Base-by-base conservation (phyloP, 1,140 invertebrate species). In the Laupala kohalensis region DNA sequence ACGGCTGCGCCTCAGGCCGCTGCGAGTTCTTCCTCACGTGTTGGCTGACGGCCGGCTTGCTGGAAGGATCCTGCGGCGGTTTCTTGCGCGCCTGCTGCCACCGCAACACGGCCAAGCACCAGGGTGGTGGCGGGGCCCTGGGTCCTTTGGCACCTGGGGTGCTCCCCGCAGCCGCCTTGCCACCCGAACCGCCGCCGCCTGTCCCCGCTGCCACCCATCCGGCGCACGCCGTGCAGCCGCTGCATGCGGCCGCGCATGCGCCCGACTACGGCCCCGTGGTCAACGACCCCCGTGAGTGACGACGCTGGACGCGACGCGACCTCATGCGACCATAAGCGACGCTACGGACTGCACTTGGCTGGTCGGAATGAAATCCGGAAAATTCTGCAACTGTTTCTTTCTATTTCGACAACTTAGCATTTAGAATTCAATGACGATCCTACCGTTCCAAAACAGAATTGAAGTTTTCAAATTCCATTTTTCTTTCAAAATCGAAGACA, bases 11-110 rank as follows among this genome's bases (percentile, higher is more conserved):
- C 76, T 86, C 90, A 76, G 90, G 91, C 75, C 91, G 87, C 75
- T 96, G 94, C 81, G 92, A 96, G 83, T 95, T 95, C 84, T 95
- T 95, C 84, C 84, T 96, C 75, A 88, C 91, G 78, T 95, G 93
- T 83, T 96, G 93, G 94, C 88, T 96, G 85, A 87, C 90, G 65
- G 92, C 92, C 74, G 94, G 94, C 73, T 85, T 94, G 73, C 86
- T 96, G 77, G 92, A 94, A 77, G 91, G 90, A 76, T 87, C 90
- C 76, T 96, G 93, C 81, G 84, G 87, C 72, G 86, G 90, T 76
- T 84, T 96, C 77, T 85, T 96, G 74, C 92, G 89, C 78, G 92
- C 92, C 73, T 96, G 94, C 85, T 94, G 81, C 89, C 92, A 78
- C 87, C 89, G 80, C 86, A 90, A 90, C 81, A 86, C 87, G 74